Base-by-base conservation (phyloP, 2,888 invertebrate genomes). In the Orgyia antiqua region DNA sequence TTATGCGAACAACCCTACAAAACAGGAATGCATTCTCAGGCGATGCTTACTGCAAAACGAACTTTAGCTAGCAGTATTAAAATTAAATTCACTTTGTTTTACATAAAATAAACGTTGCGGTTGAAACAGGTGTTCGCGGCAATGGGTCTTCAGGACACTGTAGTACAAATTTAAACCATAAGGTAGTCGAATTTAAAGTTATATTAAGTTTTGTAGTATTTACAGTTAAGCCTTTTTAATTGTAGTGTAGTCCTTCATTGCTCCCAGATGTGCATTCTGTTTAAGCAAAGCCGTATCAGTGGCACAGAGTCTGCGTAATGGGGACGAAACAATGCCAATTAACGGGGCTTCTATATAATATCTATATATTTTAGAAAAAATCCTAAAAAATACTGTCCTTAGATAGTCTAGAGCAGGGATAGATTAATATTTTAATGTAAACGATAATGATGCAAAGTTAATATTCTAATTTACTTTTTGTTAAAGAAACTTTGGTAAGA, bases 1-100 rank as follows among this genome's bases (percentile, higher is more conserved):
- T 82, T 84, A 84, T 83, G 82, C 80, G 78, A 74, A 73, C 84
- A 83, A 80, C 84, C 82, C 83, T 79, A 80, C 68, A 61, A 65
- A 70, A 68, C 76, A 68, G 73, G 82, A 82, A 82, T 83, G 82
- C 75, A 73, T 62, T 53, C 50, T 40, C 24, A 25, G 9, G 13
- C 2, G 3, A 10, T 12, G 5, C 8, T 3, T 39, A 43, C 17
- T 33, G 32, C 24, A 73, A 58, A 48, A 26, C 35, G 15, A 33
- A 58, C 66, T 45, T 39, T 68, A 63, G 6, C 6, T 5, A 0
- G 0, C 0, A 0, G 0, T 0, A 0, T 23, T 49, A 62, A 39
- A 51, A 46, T 19, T 13, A 13, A 55, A 45, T 62, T 49, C 70
- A 13, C 33, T 46, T 52, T 42, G 19, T 8, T 6, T 1, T 2